Conservation (phyloP, 2,113 vertebrate species). For the Dermatemys mawii region DNA sequence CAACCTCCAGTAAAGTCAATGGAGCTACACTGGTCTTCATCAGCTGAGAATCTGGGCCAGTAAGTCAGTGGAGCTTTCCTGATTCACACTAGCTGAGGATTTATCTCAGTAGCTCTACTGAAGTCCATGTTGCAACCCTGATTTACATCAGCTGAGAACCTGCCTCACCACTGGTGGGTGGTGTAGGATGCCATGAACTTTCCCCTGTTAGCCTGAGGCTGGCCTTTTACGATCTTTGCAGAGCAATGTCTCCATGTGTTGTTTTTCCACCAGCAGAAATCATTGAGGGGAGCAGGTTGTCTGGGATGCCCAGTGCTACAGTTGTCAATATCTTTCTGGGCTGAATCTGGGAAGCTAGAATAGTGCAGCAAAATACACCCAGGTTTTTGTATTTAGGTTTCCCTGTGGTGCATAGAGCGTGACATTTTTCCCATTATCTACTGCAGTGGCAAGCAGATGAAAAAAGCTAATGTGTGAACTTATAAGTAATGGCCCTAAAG, state of each 20-base stretch:
- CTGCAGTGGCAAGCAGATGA: background rate
- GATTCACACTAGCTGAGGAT: background rate
- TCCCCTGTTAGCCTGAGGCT: conserved; percentile 4
- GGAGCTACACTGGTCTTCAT: background rate
- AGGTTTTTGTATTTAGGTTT: background rate
- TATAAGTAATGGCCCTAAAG: background rate
- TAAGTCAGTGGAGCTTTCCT: background rate
- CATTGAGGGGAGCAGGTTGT: background rate
- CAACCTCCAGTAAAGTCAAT: background rate
- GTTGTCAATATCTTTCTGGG: conserved; percentile 47
- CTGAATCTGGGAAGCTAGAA: background rate
- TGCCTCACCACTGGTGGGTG: background rate
- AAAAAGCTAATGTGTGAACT: conserved; percentile 11
- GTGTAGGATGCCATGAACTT: background rate
- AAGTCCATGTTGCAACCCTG: background rate
- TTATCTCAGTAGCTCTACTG: background rate
- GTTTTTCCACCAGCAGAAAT: conserved; percentile 48
- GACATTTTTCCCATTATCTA: background rate
- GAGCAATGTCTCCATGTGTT: conserved; percentile 32
- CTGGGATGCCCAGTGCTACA: background rate
- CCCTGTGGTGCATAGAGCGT: background rate
- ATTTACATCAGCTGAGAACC: background rate
- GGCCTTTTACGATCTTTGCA: conserved; percentile 45
- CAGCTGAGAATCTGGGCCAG: background rate
- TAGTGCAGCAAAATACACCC: background rate